Evolutionary conservation across 2,113 vertebrate species (phyloP).

Genomic region (Leucosticte australis): DNA sequence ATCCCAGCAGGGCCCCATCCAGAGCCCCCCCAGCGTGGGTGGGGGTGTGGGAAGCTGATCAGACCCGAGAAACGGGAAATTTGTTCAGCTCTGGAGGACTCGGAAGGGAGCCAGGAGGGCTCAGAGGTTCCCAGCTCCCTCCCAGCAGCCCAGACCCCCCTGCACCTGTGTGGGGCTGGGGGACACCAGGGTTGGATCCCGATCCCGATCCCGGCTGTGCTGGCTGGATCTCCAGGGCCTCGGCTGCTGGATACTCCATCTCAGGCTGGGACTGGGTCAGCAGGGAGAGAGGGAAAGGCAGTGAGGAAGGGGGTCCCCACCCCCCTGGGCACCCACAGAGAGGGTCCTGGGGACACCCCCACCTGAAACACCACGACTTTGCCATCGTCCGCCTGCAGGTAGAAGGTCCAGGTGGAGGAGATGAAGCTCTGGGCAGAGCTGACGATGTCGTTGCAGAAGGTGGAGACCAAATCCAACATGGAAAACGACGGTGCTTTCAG

Average conservation of each 20-base stretch:
- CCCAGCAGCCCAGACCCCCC: neutral
- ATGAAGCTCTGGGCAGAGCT: conserved; percentile 96
- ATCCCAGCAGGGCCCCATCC: rapidly evolving
- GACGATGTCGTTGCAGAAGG: conserved; percentile 92
- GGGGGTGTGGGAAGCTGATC: neutral
- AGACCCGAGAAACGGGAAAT: neutral
- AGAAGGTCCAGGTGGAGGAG: conserved; percentile 98
- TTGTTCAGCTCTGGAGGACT: neutral
- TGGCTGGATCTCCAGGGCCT: conserved; percentile 76
- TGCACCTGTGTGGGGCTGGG: conserved; percentile 83
- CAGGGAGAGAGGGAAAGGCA: neutral
- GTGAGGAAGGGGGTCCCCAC: neutral
- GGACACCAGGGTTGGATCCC: conserved; percentile 72
- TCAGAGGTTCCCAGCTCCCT: neutral
- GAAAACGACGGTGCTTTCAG: conserved; percentile 78
- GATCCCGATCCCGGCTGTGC: conserved; percentile 74
- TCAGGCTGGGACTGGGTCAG: conserved; percentile 85
- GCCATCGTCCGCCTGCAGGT: conserved; percentile 92
- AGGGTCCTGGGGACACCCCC: neutral
- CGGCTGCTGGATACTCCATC: conserved; percentile 79
- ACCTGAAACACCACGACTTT: conserved; percentile 98
- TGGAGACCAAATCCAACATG: conserved; percentile 86
- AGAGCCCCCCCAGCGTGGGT: rapidly evolving
- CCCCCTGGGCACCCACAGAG: too few species aligned
- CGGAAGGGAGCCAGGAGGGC: neutral